phyloP scores from a whole-genome alignment of 2,888 invertebrate species.

The Pseudoips prasinana region DNA sequence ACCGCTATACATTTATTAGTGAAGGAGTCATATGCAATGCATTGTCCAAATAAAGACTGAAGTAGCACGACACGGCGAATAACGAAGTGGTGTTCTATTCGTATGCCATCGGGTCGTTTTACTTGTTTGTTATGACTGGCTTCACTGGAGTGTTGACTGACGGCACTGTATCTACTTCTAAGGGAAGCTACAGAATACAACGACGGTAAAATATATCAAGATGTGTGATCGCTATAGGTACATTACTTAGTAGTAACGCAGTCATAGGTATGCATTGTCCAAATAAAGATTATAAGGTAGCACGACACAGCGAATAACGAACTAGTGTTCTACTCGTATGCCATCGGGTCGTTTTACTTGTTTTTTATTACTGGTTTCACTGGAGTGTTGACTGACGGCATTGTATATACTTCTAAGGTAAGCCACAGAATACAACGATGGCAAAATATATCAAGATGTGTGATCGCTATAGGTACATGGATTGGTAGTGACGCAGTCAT shows the following conservation, averaged over 20 bases:
- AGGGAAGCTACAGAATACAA: slow-evolving; percentile 77
- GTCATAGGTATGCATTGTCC: slow-evolving; percentile 98
- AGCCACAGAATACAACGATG: slow-evolving; percentile 20
- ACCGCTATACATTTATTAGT: too few relatives aligned
- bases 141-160: slow-evolving; percentile 87
- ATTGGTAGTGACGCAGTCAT: slow-evolving; percentile 98
- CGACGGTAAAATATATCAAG: too few relatives aligned
- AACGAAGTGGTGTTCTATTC: slow-evolving; percentile 97
- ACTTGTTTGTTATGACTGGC: slow-evolving; percentile 89
- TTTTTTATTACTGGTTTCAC: slow-evolving; percentile 86
- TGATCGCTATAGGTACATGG: too few relatives aligned
- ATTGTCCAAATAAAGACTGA: slow-evolving; percentile 99
- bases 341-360: slow-evolving; percentile 92
- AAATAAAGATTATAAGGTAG: slow-evolving; percentile 96
- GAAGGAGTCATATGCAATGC: slow-evolving; percentile 97
- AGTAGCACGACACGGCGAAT: slow-evolving; percentile 89
- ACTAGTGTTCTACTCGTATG: slow-evolving; percentile 96
- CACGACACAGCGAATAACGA: slow-evolving; percentile 93
- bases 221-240: too few relatives aligned
- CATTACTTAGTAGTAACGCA: too few relatives aligned
- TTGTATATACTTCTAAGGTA: slow-evolving; percentile 89
- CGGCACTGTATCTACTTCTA: slow-evolving; percentile 88
- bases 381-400: slow-evolving; percentile 89
- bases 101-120: slow-evolving; percentile 93
- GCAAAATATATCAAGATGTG: too few relatives aligned